A percentile compares a stretch with the other conserved stretches of the same genome.
Evolutionary conservation across 2,888 invertebrate species (phyloP).

Genomic region (Caenorhabditis zanzibari): DNA sequence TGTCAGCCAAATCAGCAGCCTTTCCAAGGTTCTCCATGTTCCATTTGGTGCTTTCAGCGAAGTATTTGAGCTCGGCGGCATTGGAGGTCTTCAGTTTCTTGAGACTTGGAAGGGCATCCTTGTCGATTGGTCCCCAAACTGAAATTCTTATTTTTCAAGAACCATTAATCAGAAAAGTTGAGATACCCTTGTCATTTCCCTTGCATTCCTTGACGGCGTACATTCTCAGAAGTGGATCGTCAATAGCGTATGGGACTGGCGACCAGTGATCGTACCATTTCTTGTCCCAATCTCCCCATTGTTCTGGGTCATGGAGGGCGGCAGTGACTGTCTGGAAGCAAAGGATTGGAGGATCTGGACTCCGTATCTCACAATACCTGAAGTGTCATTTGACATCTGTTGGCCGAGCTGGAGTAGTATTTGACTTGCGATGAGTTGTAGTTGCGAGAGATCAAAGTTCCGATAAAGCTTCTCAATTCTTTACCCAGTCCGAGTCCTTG

Average conservation of each 20-base stretch:
- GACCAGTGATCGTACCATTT: constrained; percentile 69
- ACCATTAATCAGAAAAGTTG: not conserved
- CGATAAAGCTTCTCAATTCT: constrained; percentile 71
- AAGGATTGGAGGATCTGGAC: too few relatives aligned
- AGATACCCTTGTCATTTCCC: constrained; percentile 61
- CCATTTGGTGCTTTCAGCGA: constrained; percentile 72
- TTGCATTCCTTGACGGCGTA: constrained; percentile 74
- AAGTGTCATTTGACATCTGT: constrained; percentile 78
- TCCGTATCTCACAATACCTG: too few relatives aligned
- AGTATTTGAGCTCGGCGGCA: constrained; percentile 63
- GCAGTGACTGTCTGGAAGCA: constrained; percentile 69
- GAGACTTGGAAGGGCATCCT: constrained; percentile 70
- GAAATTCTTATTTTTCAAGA: not conserved
- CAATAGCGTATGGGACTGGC: constrained; percentile 77
- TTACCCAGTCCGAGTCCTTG: constrained; percentile 75
- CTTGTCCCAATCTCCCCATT: constrained; percentile 74
- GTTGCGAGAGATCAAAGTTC: constrained; percentile 61
- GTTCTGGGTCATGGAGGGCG: constrained; percentile 69
- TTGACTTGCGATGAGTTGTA: constrained; percentile 71
- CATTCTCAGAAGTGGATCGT: constrained; percentile 79
- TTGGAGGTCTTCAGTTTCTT: constrained; percentile 58
- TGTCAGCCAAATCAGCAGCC: constrained; percentile 78
- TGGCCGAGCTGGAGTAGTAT: constrained; percentile 75
- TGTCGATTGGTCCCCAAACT: constrained; percentile 74
- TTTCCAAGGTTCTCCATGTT: constrained; percentile 70